Conservation (phyloP, 2,797 vertebrate genomes). For the Cossypha polioptera region DNA sequence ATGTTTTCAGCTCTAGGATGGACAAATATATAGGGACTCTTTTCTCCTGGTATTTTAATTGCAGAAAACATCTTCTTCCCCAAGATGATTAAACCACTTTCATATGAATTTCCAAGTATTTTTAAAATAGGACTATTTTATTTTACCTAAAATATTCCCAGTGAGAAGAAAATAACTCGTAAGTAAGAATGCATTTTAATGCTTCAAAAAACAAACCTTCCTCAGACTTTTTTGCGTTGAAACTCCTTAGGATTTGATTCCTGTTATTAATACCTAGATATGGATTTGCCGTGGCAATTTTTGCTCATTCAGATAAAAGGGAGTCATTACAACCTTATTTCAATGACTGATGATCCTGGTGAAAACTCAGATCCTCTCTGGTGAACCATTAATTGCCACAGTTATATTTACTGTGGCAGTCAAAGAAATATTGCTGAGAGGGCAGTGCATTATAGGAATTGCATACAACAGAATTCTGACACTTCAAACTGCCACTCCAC, state of each 20-base stretch:
- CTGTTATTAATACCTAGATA: neutral
- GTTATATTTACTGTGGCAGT: neutral
- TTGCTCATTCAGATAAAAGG: neutral
- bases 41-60: neutral
- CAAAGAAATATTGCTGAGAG: neutral
- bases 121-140: neutral
- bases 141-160: neutral
- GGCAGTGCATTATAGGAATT: neutral
- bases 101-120: neutral
- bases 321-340: neutral
- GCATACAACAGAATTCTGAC: neutral
- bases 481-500: neutral
- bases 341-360: neutral
- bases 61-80: neutral
- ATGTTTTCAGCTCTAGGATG: neutral
- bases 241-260: neutral
- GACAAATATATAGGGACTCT: neutral
- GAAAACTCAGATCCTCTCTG: neutral
- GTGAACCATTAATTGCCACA: neutral
- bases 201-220: neutral
- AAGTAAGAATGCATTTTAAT: neutral
- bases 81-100: neutral
- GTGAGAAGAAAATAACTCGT: neutral
- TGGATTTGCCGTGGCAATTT: neutral
- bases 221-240: neutral